A percentile compares a stretch with the other conserved stretches of the same genome.
These are phyloP conservation scores for Formicarius rufipectus DNA, from an alignment of 2,113 vertebrate genomes.

Conservation along the genomic window DNA sequence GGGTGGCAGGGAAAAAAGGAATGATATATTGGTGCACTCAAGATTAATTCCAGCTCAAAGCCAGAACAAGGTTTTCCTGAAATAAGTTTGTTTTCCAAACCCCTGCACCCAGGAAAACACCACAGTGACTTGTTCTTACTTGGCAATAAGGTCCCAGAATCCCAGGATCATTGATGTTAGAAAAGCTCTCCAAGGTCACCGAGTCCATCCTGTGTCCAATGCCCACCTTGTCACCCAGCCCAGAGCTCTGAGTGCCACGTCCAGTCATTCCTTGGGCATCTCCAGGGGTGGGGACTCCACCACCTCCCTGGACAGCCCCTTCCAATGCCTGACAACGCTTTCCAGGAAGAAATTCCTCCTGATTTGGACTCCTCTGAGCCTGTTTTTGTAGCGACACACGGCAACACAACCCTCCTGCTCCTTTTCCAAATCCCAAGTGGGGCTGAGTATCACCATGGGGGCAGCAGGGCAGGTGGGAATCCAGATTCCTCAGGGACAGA, in stretches of 20 bases:
- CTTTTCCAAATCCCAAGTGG: not conserved
- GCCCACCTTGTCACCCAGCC: not conserved
- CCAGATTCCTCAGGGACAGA: not conserved
- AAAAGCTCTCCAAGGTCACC: not conserved
- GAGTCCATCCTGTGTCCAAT: not conserved
- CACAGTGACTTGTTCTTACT: not conserved
- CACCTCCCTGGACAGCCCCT: not conserved
- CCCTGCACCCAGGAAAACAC: not conserved
- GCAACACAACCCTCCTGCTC: not conserved
- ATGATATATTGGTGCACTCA: not conserved
- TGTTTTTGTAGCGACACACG: not conserved
- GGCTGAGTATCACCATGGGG: not conserved
- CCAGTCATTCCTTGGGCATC: not conserved
- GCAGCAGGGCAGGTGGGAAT: not conserved
- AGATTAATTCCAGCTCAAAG: not conserved
- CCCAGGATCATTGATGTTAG: not conserved
- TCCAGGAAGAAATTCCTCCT: not conserved
- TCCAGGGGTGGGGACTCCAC: not conserved
- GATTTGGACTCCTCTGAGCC: not conserved
- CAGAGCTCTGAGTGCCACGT: not conserved
- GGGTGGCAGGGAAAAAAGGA: not conserved
- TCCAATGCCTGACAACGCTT: not conserved
- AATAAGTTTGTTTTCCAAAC: not conserved
- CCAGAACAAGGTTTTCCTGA: not conserved
- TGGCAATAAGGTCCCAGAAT: not conserved